Evolutionary conservation across 37 sponge, comb jelly and placozoan species (phyloP), one percentile per base, ranked within the genome.

Genomic region (Beroe ovata): DNA sequence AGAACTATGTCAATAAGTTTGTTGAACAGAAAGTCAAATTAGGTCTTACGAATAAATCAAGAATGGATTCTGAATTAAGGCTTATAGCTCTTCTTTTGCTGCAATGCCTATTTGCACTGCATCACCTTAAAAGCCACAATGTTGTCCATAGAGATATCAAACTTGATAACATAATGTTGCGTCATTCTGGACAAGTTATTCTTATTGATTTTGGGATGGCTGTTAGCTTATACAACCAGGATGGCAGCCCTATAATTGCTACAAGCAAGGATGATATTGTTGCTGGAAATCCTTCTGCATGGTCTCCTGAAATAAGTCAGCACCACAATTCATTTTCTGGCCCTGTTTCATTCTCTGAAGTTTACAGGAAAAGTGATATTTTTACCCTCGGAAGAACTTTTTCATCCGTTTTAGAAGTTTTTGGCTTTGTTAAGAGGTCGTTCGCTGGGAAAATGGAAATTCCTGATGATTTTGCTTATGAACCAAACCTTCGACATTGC

Each of bases 111-210:
- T 77, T 77, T 19, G 47, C 38, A 18, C 23, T 77, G 4, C 54
- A 42, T 0, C 84, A 77, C 84, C 8, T 77, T 23, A 40, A 77
- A 35, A 42, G 41, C 18, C 42, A 77, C 54, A 39, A 77, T 16
- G 28, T 77, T 19, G 84, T 42, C 3, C 84, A 77, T 26, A 38
- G 84, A 8, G 84, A 77, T 40, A 77, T 77, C 8, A 77, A 77
- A 20, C 84, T 77, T 39, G 84, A 77, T 77, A 77, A 77, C 54
- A 36, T 77, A 36, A 77, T 77, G 84, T 11, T 77, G 28, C 41
- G 84, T 21, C 84, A 77, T 23, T 42, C 84, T 41, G 84, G 84
- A 33, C 84, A 77, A 35, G 84, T 77, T 23, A 77, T 77, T 36
- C 54, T 77, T 1, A 77, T 77, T 42, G 84, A 77, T 41, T 77